Evolutionary conservation across 2,888 invertebrate species (phyloP).

Genomic region (Rhamphomyia laevipes): DNA sequence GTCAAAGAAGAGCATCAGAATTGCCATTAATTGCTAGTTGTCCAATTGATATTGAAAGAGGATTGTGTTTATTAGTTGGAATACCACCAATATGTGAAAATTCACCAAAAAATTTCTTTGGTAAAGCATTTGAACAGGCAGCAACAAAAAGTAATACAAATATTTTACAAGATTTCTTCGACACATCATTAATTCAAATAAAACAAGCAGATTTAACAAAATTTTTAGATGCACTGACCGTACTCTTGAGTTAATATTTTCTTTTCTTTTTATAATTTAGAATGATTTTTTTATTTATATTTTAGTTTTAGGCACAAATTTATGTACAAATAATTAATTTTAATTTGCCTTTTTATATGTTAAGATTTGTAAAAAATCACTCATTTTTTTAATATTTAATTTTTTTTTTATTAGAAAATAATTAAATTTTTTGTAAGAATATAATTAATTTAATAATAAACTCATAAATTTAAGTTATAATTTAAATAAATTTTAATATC

Average conservation of each 20-base stretch:
- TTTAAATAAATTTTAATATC: no score
- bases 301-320: no score
- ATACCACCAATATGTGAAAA: constrained; percentile 65
- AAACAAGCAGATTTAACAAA: constrained; percentile 65
- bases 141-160: constrained; percentile 58
- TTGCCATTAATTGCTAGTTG: constrained; percentile 63
- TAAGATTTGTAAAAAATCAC: no score
- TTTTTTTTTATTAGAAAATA: no score
- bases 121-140: constrained; percentile 87
- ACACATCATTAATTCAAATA: constrained; percentile 70
- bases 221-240: constrained; percentile 79
- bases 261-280: no score
- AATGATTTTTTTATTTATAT: no score
- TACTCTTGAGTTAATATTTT: constrained; percentile 43
- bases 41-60: constrained; percentile 39
- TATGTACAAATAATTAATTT: no score
- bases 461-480: no score
- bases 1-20: constrained; percentile 47
- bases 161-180: constrained; percentile 64
- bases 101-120: constrained; percentile 70
- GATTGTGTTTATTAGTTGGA: constrained; percentile 57
- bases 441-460: no score
- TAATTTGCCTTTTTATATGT: no score
- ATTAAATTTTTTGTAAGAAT: no score
- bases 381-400: no score